Evolutionary conservation across 2,797 vertebrate genomes (phyloP).

Genomic region (Chaenodraco wilsoni): DNA sequence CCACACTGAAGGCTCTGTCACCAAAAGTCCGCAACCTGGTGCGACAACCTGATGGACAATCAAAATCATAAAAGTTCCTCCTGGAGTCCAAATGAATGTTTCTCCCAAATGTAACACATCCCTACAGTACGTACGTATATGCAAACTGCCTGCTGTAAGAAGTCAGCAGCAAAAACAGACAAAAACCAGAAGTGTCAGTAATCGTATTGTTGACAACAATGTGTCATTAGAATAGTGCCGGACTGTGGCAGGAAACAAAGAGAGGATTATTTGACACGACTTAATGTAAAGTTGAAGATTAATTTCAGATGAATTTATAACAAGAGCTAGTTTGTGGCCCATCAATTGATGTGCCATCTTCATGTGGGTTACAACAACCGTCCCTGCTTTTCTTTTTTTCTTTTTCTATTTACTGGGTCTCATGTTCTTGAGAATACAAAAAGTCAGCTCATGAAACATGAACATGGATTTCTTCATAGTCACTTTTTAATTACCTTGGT

Average conservation of each 20-base stretch:
- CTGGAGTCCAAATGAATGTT: no score
- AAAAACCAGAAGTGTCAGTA: neutral
- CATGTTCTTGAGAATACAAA: slow-evolving; percentile 17
- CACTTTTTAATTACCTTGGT: slow-evolving; percentile 60
- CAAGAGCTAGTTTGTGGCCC: neutral
- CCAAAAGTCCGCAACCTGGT: no score
- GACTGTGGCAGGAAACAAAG: neutral
- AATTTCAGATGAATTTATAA: slow-evolving; percentile 11
- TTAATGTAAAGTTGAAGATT: slow-evolving; percentile 1
- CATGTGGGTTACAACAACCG: neutral
- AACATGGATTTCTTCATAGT: slow-evolving; percentile 38
- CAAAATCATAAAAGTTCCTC: no score
- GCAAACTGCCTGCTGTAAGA: neutral
- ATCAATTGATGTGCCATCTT: neutral
- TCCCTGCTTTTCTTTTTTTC: neutral
- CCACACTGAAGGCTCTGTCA: no score
- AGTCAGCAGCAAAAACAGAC: neutral
- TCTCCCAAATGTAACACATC: no score
- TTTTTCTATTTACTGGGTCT: slow-evolving; percentile 11
- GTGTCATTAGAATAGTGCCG: neutral
- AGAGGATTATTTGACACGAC: neutral
- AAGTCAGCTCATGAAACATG: slow-evolving; percentile 32
- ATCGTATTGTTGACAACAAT: neutral
- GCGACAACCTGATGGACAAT: no score
- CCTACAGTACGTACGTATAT: no score